Evolutionary conservation across 2,113 vertebrate genomes (phyloP).

Genomic region (Tylochromis polylepis): DNA sequence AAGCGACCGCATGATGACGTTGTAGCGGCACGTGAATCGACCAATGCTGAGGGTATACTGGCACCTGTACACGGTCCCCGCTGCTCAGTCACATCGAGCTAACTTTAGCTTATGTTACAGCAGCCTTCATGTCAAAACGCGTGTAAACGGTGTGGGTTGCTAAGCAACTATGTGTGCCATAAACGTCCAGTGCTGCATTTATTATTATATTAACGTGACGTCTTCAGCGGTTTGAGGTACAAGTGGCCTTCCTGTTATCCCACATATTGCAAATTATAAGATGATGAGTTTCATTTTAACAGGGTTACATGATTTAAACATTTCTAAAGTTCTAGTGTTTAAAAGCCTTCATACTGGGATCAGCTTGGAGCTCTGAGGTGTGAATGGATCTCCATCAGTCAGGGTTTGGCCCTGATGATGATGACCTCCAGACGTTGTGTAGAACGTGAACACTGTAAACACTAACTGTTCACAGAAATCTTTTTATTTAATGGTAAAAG

Average conservation of each 20-base stretch:
- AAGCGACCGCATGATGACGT: too few relatives aligned
- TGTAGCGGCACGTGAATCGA: accelerated
- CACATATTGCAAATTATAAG: neutral
- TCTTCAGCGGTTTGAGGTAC: accelerated
- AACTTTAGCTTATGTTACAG: neutral
- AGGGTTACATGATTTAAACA: neutral
- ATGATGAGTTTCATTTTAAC: neutral
- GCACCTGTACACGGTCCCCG: neutral
- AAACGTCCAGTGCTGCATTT: neutral
- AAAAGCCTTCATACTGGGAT: neutral
- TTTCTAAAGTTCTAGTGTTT: neutral
- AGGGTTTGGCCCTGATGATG: accelerated
- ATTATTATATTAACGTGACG: accelerated
- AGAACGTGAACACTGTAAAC: neutral
- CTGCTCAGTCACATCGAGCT: neutral
- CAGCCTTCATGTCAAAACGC: neutral
- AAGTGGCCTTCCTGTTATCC: neutral
- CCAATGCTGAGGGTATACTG: neutral
- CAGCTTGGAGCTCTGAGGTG: neutral
- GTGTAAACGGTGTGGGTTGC: neutral
- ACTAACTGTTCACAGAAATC: neutral
- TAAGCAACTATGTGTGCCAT: neutral
- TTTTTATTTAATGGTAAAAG: neutral
- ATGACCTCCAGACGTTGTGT: neutral
- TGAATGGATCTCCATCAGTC: neutral